Evolutionary conservation across 2,888 invertebrate species (phyloP).

Genomic region (Eilema caniola): DNA sequence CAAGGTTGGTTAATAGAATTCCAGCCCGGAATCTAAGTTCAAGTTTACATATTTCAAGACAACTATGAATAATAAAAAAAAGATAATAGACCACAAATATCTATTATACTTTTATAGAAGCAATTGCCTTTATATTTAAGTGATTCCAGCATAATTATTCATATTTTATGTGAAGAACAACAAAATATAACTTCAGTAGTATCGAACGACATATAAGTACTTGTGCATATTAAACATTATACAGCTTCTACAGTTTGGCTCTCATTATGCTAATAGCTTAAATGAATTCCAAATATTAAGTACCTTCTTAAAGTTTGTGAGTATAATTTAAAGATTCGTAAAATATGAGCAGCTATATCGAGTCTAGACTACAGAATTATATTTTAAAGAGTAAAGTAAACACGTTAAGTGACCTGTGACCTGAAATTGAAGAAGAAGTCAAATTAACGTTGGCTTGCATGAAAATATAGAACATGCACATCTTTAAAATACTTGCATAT

Average conservation of each 20-base stretch:
- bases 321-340: constrained; percentile 35
- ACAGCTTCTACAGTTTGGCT: not conserved
- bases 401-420: constrained; percentile 18
- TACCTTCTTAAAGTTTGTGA: constrained; percentile 38
- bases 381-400: constrained; percentile 23
- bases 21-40: not conserved
- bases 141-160: too few species aligned
- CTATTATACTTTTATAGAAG: too few species aligned
- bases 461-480: too few species aligned
- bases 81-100: too few species aligned
- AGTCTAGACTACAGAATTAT: constrained; percentile 31
- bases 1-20: not conserved
- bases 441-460: not conserved
- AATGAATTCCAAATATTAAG: constrained; percentile 41
- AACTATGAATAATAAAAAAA: not conserved
- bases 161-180: too few species aligned
- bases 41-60: too few species aligned
- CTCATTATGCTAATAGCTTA: constrained; percentile 40
- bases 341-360: constrained; percentile 31
- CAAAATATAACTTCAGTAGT: not conserved
- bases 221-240: not conserved
- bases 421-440: constrained; percentile 21
- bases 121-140: too few species aligned
- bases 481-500: too few species aligned
- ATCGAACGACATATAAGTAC: not conserved